Evolutionary conservation across 2,888 invertebrate genomes (phyloP).

Genomic region (Andrena bucephala): DNA sequence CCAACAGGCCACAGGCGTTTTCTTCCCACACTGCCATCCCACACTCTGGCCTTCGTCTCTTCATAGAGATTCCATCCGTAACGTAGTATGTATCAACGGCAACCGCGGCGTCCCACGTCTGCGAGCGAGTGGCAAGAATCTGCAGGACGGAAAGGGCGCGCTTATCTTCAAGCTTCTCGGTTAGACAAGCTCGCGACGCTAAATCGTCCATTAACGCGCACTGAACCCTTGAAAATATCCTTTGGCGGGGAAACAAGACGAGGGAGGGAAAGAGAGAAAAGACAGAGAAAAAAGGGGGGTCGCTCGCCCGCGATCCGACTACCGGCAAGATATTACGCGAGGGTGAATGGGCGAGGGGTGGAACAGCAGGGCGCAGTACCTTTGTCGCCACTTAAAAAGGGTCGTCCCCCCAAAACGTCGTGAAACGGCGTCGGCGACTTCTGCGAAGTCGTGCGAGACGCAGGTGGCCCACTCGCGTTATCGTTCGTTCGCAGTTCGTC

Average conservation of each 20-base stretch:
- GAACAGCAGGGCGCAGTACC: conserved; percentile 36
- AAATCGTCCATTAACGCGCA: conserved; percentile 65
- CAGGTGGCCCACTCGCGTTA: conserved; percentile 61
- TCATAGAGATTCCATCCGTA: background rate
- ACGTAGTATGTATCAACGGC: conserved; percentile 6
- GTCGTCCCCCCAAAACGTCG: conserved; percentile 39
- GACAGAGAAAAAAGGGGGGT: conserved; percentile 25
- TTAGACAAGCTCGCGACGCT: conserved; percentile 40
- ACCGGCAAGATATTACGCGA: conserved; percentile 57
- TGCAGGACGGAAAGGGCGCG: conserved; percentile 18
- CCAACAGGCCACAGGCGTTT: background rate
- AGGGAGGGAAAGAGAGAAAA: background rate
- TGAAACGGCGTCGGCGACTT: conserved; percentile 44
- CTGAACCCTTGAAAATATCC: conserved; percentile 62
- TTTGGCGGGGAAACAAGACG: conserved; percentile 52
- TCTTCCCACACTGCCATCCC: background rate
- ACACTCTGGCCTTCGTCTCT: background rate
- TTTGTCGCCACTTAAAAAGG: conserved; percentile 62
- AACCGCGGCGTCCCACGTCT: background rate
- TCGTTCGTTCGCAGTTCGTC: conserved; percentile 67
- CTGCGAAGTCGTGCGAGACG: conserved; percentile 55
- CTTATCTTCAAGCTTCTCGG: conserved; percentile 27
- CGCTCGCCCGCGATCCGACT: conserved; percentile 43
- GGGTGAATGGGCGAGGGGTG: conserved; percentile 35
- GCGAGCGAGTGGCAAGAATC: conserved; percentile 21